Conservation (phyloP, 2,113 vertebrate genomes). For the Urocolius indicus region DNA sequence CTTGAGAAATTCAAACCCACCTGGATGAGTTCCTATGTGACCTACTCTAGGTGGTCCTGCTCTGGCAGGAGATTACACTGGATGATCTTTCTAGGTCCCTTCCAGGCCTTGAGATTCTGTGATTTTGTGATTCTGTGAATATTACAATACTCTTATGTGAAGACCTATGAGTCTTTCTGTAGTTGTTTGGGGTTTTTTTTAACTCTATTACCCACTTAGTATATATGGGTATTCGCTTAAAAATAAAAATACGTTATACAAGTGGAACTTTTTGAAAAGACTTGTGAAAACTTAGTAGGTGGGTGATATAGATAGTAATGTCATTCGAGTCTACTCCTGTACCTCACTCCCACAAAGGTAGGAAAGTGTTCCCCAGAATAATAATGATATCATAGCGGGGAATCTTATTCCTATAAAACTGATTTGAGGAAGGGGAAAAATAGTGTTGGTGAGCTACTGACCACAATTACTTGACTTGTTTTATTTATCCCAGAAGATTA, state of each 20-base stretch:
- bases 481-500: conserved; percentile 2
- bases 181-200: too few relatives aligned
- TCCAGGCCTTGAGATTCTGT: too few relatives aligned
- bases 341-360: not conserved
- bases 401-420: not conserved
- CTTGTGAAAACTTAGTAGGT: not conserved
- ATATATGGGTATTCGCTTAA: not conserved
- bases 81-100: too few relatives aligned
- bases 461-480: not conserved
- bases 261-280: not conserved
- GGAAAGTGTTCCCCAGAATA: not conserved
- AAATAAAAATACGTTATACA: not conserved
- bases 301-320: not conserved
- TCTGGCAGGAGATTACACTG: too few relatives aligned
- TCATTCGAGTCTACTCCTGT: not conserved
- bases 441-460: not conserved
- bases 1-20: too few relatives aligned
- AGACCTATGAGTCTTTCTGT: not conserved
- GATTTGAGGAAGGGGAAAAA: not conserved
- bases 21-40: too few relatives aligned
- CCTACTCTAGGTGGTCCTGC: too few relatives aligned
- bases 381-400: not conserved
- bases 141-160: not conserved
- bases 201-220: not conserved
- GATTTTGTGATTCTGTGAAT: too few relatives aligned